Conservation (phyloP, 2,113 vertebrate genomes). For the Isichthys henryi region DNA sequence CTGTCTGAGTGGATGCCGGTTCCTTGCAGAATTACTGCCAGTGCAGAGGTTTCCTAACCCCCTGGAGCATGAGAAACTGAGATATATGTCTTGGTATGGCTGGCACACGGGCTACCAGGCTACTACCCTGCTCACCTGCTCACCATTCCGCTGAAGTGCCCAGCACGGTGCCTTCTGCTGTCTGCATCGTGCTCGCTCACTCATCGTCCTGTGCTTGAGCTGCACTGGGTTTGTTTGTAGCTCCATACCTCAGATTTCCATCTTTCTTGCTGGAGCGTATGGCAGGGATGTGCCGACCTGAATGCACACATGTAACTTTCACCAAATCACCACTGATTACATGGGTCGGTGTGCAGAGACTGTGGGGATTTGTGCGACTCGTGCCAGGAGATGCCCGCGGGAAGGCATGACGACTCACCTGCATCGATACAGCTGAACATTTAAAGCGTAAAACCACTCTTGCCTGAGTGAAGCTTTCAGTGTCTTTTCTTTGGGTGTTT, state of each 20-base stretch:
- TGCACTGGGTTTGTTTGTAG: not conserved
- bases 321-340: not conserved
- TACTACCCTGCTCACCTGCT: not conserved
- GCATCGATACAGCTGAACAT: not conserved
- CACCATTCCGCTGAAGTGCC: not conserved
- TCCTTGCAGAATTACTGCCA: constrained; percentile 33
- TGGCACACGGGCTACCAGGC: not conserved
- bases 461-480: not conserved
- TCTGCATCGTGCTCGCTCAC: not conserved
- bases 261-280: not conserved
- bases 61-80: not conserved
- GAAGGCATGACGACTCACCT: not conserved
- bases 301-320: not conserved
- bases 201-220: not conserved
- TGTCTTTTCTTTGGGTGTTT: not conserved
- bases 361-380: not conserved
- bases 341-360: not conserved
- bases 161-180: not conserved
- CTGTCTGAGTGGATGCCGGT: not conserved
- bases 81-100: not conserved
- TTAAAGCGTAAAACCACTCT: not conserved
- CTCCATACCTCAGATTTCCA: not conserved
- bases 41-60: not conserved
- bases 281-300: not conserved
- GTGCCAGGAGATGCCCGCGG: not conserved